phyloP scores from a whole-genome alignment of 2,797 vertebrate species.

The Rhinoraja longicauda region DNA sequence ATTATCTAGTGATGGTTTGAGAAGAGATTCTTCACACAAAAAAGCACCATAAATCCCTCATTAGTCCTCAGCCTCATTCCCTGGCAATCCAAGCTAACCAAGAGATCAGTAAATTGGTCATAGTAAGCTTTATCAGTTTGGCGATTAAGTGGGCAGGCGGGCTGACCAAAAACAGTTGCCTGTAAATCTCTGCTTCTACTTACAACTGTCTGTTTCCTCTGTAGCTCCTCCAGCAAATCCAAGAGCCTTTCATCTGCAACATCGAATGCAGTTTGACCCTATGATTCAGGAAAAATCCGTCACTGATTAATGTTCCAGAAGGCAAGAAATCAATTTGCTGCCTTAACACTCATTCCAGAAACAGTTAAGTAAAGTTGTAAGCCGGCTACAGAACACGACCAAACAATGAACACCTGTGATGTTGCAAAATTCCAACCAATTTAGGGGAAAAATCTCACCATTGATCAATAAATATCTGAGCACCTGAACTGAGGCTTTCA shows the following conservation, averaged over 20 bases:
- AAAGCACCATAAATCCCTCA: neutral
- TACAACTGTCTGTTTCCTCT: conserved; percentile 67
- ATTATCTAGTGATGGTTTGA: neutral
- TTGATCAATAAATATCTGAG: neutral
- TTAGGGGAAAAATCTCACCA: neutral
- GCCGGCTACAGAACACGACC: neutral
- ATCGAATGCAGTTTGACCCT: conserved; percentile 74
- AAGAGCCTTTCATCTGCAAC: conserved; percentile 70
- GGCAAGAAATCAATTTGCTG: neutral
- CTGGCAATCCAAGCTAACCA: neutral
- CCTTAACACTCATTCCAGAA: neutral
- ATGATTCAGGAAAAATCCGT: conserved; percentile 45
- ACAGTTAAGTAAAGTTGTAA: neutral
- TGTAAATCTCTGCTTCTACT: neutral
- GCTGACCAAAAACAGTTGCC: too few species aligned
- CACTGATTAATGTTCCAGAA: neutral
- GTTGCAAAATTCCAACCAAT: neutral
- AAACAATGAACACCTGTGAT: neutral
- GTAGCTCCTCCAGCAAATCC: conserved; percentile 68
- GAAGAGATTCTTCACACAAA: neutral
- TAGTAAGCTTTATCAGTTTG: neutral
- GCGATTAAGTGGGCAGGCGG: neutral
- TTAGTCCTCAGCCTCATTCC: too few species aligned
- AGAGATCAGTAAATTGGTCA: neutral
- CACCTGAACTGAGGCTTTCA: neutral